Base-by-base conservation (phyloP, 2,113 vertebrate species). In the Beaufortia kweichowensis region DNA sequence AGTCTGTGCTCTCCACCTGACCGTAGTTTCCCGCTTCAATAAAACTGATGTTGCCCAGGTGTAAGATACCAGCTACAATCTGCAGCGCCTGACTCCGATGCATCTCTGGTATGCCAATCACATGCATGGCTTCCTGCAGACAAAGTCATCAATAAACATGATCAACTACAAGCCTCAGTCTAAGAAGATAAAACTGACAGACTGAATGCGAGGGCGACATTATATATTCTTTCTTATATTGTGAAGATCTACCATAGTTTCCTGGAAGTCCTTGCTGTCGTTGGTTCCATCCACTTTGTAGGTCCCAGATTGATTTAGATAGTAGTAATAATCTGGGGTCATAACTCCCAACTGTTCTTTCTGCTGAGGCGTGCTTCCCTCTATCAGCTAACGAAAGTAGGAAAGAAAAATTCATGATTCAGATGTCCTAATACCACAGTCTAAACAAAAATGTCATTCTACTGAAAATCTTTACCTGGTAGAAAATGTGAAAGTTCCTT, bases 401-500 rank as follows among this genome's bases (percentile, higher is more conserved):
- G 1, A 35, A 35, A 35, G 33, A 35, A 35, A 8, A n/a, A n/a
- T n/a, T n/a, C n/a, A n/a, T n/a, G n/a, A n/a, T n/a, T n/a, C n/a
- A n/a, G n/a, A n/a, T n/a, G n/a, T n/a, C n/a, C n/a, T n/a, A n/a
- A n/a, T n/a, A n/a, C n/a, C n/a, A n/a, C n/a, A n/a, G n/a, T n/a
- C n/a, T n/a, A 35, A 35, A 35, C 35, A 35, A 35, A 35, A 35
- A n/a, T n/a, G n/a, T n/a, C n/a, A n/a, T n/a, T n/a, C n/a, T n/a
- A n/a, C n/a, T n/a, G n/a, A n/a, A n/a, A n/a, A n/a, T n/a, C 14
- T 15, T 53, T 21, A 99, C 97, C 96, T 99, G 97, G 59, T 99
- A 99, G 89, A 95, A 98, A 87, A 99, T 92, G 86, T 99, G 97
- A 86, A 99, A 99, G 78, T 97, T 98, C 82, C 97, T 90, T 88